Base-by-base conservation (phyloP, 2,113 vertebrate genomes). In the Hyla sarda region DNA sequence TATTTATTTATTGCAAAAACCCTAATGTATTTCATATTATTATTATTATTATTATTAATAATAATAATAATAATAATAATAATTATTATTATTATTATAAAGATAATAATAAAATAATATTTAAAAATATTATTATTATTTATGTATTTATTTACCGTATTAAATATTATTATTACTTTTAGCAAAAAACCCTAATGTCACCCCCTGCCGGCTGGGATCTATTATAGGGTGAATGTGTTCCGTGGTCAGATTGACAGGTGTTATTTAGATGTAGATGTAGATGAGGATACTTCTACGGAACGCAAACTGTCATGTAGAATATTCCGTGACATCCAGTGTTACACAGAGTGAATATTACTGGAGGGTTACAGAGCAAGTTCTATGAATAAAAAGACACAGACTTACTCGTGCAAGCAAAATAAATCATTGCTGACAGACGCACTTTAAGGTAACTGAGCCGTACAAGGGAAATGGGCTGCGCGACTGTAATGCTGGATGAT, bases 251-350 rank as follows among this genome's bases (percentile, higher is more conserved):
- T 79, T 85, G 83, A 79, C 83, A 71, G 83, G 65, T 67, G 83
- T 84, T 84, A 76, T 85, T 85, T 85, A 85, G 74, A 85, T 85
- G 83, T 69, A 85, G 74, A 85, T 85, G 83, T 69, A 58, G 74
- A 71, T 32, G 47, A 56, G 65, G 74, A 65, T 79, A 19, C 28
- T 85, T 79, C 73, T 37, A 54, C 30, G 50, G 54, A 85, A 85
- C 30, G 77, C 14, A 17, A 79, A 50, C 74, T 69, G 83, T 79
- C 74, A 85, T 79, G 69, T 85, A 73, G 30, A 54, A 65, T 85
- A 58, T 76, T 78, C 48, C 83, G 28, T 54, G 74, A 85, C 83
- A 79, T 78, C 9, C 41, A 41, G 67, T 71, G 77, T 78, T 85
- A 52, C 60, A 41, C 75, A 45, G 74, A 78, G 30, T 41, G 83